A percentile compares a stretch with the other conserved stretches of the same genome.
Evolutionary conservation across 2,888 invertebrate genomes (phyloP).

Genomic region (Hedya salicella): DNA sequence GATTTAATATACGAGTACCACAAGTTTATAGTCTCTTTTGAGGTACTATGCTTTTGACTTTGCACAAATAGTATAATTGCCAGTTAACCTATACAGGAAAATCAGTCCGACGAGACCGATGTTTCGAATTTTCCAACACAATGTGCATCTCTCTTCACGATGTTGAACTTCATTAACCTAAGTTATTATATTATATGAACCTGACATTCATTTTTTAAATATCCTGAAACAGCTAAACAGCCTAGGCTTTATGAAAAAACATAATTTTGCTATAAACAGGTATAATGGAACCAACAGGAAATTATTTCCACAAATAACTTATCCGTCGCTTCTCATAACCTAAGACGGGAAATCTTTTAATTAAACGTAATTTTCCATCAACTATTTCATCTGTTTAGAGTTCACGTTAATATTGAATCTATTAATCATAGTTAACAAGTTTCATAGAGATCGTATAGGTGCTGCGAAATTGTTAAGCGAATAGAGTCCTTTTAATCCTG

Average conservation of each 20-base stretch:
- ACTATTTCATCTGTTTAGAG: constrained; percentile 7
- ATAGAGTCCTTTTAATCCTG: constrained; percentile 19
- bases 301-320: neutral
- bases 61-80: too few relatives aligned
- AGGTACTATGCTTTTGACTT: too few relatives aligned
- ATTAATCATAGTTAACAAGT: constrained; percentile 31
- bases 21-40: too few relatives aligned
- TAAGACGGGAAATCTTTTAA: constrained; percentile 3
- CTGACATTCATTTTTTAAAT: too few relatives aligned
- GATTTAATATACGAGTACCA: too few relatives aligned
- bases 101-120: too few relatives aligned
- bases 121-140: too few relatives aligned
- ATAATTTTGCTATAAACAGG: neutral
- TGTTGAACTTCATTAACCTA: too few relatives aligned
- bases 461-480: constrained; percentile 19
- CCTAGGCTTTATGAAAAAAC: neutral
- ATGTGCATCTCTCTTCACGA: too few relatives aligned
- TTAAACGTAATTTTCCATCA: constrained; percentile 18
- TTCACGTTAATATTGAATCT: constrained; percentile 26
- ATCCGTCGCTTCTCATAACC: neutral
- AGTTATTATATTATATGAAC: too few relatives aligned
- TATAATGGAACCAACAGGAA: neutral
- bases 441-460: constrained; percentile 11
- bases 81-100: too few relatives aligned
- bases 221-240: too few relatives aligned